Evolutionary conservation across 2,888 invertebrate genomes (phyloP).

Genomic region (Noctua janthe): DNA sequence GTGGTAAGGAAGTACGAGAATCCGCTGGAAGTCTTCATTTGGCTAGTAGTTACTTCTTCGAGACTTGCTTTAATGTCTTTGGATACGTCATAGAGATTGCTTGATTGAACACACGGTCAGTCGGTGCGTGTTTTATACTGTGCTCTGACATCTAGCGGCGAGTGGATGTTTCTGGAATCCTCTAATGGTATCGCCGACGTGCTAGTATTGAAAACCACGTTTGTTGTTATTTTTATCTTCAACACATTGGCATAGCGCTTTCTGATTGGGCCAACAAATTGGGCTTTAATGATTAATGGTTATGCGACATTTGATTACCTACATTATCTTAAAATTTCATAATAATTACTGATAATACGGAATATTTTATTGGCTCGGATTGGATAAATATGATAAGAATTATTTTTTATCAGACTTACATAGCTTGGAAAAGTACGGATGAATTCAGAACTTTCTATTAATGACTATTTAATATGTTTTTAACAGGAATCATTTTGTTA

Average conservation of each 20-base stretch:
- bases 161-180: slow-evolving; percentile 76
- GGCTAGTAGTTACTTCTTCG: slow-evolving; percentile 18
- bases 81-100: slow-evolving; percentile 10
- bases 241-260: slow-evolving; percentile 36
- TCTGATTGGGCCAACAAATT: slow-evolving; percentile 39
- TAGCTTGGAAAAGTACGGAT: background rate
- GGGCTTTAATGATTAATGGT: slow-evolving; percentile 9
- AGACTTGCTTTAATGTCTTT: background rate
- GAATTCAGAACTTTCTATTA: slow-evolving; percentile 36
- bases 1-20: slow-evolving; percentile 55
- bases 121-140: slow-evolving; percentile 71
- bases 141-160: slow-evolving; percentile 76
- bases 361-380: background rate
- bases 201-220: slow-evolving; percentile 54
- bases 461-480: background rate
- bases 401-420: background rate
- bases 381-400: slow-evolving; percentile 22
- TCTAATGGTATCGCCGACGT: slow-evolving; percentile 53
- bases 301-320: background rate
- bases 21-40: slow-evolving; percentile 63
- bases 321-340: slow-evolving; percentile 29
- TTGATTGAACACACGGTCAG: slow-evolving; percentile 49
- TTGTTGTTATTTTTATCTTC: slow-evolving; percentile 30
- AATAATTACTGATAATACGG: slow-evolving; percentile 31
- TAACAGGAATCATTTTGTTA: background rate